Evolutionary conservation across 2,113 vertebrate genomes (phyloP).

Genomic region (Andinoacara biseriatus): DNA sequence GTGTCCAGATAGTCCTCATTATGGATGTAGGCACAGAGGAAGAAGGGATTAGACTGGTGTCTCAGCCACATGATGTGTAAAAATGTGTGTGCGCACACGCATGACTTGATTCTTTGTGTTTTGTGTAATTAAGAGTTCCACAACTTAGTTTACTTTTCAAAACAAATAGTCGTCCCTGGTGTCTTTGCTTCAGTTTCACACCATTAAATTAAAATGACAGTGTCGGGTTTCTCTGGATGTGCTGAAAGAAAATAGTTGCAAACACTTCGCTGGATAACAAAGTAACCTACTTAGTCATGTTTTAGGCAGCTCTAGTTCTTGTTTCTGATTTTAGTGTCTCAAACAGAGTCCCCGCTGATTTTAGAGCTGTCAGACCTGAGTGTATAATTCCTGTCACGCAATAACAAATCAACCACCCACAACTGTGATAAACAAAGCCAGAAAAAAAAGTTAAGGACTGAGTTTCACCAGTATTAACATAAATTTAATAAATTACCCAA

Average conservation of each 20-base stretch:
- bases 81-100: neutral
- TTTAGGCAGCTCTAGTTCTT: neutral
- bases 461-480: neutral
- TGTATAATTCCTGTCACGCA: neutral
- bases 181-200: neutral
- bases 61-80: neutral
- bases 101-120: neutral
- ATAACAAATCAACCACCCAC: neutral
- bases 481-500: neutral
- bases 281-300: neutral
- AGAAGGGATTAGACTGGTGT: neutral
- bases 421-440: neutral
- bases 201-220: neutral
- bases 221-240: neutral
- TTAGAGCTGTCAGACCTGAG: neutral
- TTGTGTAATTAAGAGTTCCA: neutral
- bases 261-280: neutral
- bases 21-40: neutral
- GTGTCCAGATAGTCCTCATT: neutral
- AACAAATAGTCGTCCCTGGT: neutral
- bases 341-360: neutral
- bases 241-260: neutral
- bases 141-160: neutral
- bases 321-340: neutral
- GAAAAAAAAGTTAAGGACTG: neutral